Base-by-base conservation (phyloP, 2,797 vertebrate species). In the Gallinago nigripennis region DNA sequence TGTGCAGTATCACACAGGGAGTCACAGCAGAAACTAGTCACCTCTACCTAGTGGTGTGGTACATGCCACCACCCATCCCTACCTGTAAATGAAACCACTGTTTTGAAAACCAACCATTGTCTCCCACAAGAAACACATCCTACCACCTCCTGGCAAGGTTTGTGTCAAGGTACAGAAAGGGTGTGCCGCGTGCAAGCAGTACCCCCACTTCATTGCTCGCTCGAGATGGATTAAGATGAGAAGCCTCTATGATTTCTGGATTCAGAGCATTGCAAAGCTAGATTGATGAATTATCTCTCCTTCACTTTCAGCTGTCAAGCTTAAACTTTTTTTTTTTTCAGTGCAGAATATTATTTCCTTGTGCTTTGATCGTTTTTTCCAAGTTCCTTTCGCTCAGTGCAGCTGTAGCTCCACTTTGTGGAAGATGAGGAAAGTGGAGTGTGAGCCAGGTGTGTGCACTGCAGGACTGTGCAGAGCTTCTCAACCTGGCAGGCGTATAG, bases 321-420 rank as follows among this genome's bases (percentile, higher is more conserved):
- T 95, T 86, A 90, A 95, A 91, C 88, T 93, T 91, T 86, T 83
- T 76, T 92, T 92, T 27, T 30, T 85, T 83, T 63, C 95, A 75
- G 89, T 87, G 94, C 78, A 95, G 76, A 81, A 50, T 92, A 88
- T 94, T 86, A 68, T 91, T 92, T 87, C 16, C 75, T 93, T 61
- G 24, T 41, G 80, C 57, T 95, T 95, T 89, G 56, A 61, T 66
- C 56, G 7, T 61, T 81, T 66, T 64, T 92, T 84, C 70, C 82
- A 86, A 28, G 14, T 68, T 53, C 30, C 12, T 50, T 69, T 87
- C 64, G 77, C 88, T 95, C 13, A 50, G 90, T 96, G 98, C 86
- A 96, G 95, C 92, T 91, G 96, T 31, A 98, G 98, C 98, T 97
- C 98, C 98, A 96, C 98, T 97, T 94, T 97, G 98, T 98, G 98